Conservation (phyloP, 2,113 vertebrate genomes). For the Microcebus ravelobensis region DNA sequence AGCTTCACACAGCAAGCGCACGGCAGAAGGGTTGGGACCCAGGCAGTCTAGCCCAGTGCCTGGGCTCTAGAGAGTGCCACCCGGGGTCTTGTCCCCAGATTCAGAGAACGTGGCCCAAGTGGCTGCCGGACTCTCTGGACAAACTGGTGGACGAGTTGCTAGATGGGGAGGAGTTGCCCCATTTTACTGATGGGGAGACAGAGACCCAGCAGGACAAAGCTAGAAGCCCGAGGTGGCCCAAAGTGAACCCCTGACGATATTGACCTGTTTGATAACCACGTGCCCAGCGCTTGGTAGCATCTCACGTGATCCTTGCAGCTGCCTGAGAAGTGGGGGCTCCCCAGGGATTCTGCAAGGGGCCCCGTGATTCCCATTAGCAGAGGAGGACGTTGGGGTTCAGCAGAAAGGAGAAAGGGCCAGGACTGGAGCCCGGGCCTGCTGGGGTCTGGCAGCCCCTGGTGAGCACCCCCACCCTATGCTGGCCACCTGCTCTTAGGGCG, state of each 20-base stretch:
- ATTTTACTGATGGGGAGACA: not conserved
- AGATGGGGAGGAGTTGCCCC: not conserved
- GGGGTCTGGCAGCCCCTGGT: not conserved
- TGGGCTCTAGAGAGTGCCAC: not conserved
- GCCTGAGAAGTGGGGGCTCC: not conserved
- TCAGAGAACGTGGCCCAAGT: not conserved
- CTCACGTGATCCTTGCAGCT: not conserved
- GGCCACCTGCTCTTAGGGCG: not conserved
- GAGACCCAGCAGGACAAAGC: not conserved
- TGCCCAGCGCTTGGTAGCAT: not conserved
- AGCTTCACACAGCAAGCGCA: fast-evolving
- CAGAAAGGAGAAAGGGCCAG: not conserved
- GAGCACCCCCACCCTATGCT: fast-evolving
- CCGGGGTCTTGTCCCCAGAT: fast-evolving
- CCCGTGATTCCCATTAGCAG: not conserved
- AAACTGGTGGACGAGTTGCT: not conserved
- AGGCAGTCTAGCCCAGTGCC: fast-evolving
- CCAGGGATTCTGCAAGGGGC: not conserved
- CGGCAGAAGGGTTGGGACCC: not conserved
- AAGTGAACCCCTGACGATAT: fast-evolving
- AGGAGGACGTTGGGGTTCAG: not conserved
- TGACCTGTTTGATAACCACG: fast-evolving
- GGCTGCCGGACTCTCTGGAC: not conserved
- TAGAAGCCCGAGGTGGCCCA: fast-evolving
- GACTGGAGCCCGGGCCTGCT: not conserved